Conservation (phyloP, 2,113 vertebrate species). For the Cyprinus carpio region DNA sequence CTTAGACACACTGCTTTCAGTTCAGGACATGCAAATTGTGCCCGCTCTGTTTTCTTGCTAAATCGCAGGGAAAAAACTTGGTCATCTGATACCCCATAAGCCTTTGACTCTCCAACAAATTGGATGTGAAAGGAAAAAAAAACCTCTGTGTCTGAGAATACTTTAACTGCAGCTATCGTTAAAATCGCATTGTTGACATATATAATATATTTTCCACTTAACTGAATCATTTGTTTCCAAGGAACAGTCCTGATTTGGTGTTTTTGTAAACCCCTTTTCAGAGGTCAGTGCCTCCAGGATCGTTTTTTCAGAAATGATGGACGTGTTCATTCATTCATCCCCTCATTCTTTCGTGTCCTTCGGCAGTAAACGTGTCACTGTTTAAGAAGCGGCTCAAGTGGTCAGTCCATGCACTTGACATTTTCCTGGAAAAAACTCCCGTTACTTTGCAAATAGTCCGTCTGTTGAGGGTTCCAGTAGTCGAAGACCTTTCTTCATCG, state of each 20-base stretch:
- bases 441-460: slow-evolving; percentile 45
- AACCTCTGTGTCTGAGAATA: slow-evolving; percentile 8
- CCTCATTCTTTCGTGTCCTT: slow-evolving; percentile 21
- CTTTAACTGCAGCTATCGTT: slow-evolving; percentile 15
- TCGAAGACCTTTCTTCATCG: slow-evolving; percentile 25
- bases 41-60: slow-evolving; percentile 36
- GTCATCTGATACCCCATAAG: slow-evolving; percentile 10
- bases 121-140: slow-evolving; percentile 29
- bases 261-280: slow-evolving; percentile 56
- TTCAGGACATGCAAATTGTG: slow-evolving; percentile 37
- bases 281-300: slow-evolving; percentile 43
- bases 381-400: slow-evolving; percentile 10
- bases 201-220: slow-evolving; percentile 23
- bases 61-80: slow-evolving; percentile 45
- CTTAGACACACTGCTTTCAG: slow-evolving; percentile 14
- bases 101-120: slow-evolving; percentile 17
- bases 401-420: slow-evolving; percentile 23
- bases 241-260: slow-evolving; percentile 49
- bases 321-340: not conserved
- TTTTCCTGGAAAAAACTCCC: slow-evolving; percentile 24
- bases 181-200: not conserved
- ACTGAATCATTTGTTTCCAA: slow-evolving; percentile 45
- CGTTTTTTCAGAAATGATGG: slow-evolving; percentile 22
- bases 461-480: slow-evolving; percentile 47
- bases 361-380: not conserved